Evolutionary conservation across 2,888 invertebrate genomes (phyloP).

Genomic region (Ommatoiulus sabulosus): DNA sequence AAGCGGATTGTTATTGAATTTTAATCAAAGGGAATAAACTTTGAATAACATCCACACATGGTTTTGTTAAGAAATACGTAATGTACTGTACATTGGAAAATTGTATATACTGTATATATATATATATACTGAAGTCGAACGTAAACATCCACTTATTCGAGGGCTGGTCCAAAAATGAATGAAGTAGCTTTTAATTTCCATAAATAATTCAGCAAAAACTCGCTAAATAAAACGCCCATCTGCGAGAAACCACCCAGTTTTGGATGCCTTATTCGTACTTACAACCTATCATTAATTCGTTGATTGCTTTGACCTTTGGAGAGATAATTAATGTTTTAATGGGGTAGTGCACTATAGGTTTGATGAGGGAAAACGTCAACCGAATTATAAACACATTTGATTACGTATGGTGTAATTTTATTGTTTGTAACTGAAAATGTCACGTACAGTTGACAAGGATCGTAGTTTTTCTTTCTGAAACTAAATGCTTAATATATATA

Average conservation of each 20-base stretch:
- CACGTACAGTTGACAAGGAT: no score
- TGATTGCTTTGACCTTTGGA: conserved; percentile 10
- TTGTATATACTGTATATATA: not conserved
- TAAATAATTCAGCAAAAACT: not conserved
- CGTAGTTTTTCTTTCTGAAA: no score
- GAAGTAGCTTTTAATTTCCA: conserved; percentile 27
- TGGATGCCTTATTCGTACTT: not conserved
- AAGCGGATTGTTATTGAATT: no score
- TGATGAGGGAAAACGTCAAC: not conserved
- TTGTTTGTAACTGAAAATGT: not conserved
- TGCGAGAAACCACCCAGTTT: not conserved
- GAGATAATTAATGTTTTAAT: not conserved
- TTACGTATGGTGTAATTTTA: not conserved
- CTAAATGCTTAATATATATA: not conserved
- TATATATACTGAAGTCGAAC: not conserved
- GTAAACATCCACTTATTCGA: not conserved
- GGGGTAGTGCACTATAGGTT: not conserved
- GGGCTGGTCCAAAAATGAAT: not conserved
- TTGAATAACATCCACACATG: no score
- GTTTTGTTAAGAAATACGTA: not conserved
- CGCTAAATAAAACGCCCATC: conserved; percentile 9
- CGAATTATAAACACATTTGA: no score
- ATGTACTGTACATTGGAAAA: not conserved
- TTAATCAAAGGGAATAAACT: no score
- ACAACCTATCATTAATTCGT: not conserved